A percentile compares a stretch with the other conserved stretches of the same genome.
Evolutionary conservation across 2,113 vertebrate genomes (phyloP).

Genomic region (Laterallus jamaicensis): DNA sequence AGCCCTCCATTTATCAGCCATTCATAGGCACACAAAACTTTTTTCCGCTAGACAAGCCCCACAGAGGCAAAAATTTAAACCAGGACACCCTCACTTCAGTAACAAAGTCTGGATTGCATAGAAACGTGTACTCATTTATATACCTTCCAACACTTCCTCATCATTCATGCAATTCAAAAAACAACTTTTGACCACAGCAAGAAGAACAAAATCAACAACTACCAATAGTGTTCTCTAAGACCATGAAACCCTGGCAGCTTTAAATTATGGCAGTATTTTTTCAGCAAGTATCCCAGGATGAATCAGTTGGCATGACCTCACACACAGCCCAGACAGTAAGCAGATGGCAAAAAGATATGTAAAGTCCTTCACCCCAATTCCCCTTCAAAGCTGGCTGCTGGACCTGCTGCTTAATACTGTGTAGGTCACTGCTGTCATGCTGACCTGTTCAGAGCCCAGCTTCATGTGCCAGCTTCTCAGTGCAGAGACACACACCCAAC

Average conservation of each 20-base stretch:
- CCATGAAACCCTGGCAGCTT: not conserved
- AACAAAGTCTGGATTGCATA: not conserved
- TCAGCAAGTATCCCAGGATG: not conserved
- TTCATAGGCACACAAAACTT: not conserved
- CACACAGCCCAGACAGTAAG: constrained; percentile 55
- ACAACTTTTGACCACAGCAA: not conserved
- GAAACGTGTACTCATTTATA: not conserved
- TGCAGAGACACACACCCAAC: fast-evolving
- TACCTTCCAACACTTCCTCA: not conserved
- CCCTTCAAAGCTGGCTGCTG: constrained; percentile 58
- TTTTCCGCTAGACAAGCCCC: not conserved
- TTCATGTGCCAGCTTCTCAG: not conserved
- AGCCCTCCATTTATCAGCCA: not conserved
- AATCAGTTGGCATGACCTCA: not conserved
- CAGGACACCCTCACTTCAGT: not conserved
- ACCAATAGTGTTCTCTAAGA: not conserved
- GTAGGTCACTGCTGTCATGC: not conserved
- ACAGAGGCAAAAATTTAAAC: not conserved
- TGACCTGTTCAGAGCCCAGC: not conserved
- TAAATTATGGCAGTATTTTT: not conserved
- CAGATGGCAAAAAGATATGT: constrained; percentile 61
- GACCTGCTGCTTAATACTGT: not conserved
- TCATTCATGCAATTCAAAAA: not conserved
- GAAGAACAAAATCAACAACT: not conserved
- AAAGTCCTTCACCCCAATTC: constrained; percentile 52